These are phyloP conservation scores for Hydropsyche tenuis DNA, from an alignment of 1,140 invertebrate genomes.

Conservation along the genomic window DNA sequence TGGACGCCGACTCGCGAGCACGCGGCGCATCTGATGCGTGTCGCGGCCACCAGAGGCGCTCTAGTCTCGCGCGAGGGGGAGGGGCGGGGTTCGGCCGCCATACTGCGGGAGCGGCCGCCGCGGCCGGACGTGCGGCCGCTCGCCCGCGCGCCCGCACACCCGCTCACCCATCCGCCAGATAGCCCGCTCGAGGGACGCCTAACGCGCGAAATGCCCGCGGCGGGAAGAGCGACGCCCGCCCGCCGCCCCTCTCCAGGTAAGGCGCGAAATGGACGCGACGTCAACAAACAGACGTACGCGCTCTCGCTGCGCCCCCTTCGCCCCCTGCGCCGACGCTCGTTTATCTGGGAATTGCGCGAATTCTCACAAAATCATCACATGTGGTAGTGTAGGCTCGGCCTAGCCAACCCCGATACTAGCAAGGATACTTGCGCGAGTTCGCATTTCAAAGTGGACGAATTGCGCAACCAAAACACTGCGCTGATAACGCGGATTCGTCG, in stretches of 20 bases:
- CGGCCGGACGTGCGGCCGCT: slow-evolving; percentile 57
- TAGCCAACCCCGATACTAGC: no score
- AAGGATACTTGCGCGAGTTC: no score
- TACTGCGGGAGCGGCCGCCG: slow-evolving; percentile 56
- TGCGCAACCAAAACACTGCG: slow-evolving; percentile 51
- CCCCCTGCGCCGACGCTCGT: no score
- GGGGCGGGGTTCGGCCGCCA: neutral
- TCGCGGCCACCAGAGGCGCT: neutral
- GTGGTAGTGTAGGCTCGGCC: no score
- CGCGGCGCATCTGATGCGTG: neutral
- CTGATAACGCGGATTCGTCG: neutral
- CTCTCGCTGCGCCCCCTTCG: no score
- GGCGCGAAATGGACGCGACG: no score
- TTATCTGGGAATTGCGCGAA: no score
- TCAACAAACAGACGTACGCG: no score
- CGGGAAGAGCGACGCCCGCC: slow-evolving; percentile 42
- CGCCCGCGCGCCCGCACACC: slow-evolving; percentile 51
- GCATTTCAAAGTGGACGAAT: no score
- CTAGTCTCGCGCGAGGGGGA: neutral
- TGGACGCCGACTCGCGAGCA: neutral
- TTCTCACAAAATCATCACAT: no score
- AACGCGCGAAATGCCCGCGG: slow-evolving; percentile 37
- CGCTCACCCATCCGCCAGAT: slow-evolving; percentile 34
- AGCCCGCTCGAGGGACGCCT: no score
- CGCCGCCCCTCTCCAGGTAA: no score